A percentile compares a stretch with the other conserved stretches of the same genome.
Conservation (phyloP, 2,113 vertebrate species). For the Myotis davidii region DNA sequence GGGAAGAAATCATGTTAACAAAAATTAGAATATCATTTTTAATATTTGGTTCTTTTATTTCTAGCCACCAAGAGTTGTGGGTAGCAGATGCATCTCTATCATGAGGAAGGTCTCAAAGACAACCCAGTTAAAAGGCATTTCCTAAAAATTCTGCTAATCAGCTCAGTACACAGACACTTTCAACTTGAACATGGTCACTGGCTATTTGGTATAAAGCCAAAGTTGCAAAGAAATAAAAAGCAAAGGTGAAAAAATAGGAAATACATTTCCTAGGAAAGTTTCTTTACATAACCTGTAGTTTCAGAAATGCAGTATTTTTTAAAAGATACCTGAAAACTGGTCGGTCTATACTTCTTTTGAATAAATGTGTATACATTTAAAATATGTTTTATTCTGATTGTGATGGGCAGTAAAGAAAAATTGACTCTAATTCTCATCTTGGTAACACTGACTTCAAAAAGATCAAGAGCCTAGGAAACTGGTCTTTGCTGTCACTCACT, state of each 20-base stretch:
- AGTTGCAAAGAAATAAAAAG: background rate
- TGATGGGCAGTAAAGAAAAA: constrained; percentile 59
- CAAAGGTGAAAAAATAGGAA: background rate
- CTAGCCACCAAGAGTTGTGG: background rate
- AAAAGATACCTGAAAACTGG: background rate
- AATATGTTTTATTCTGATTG: background rate
- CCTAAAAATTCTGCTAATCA: background rate
- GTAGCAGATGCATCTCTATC: background rate
- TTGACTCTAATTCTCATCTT: constrained; percentile 63
- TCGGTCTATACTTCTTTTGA: background rate
- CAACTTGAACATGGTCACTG: background rate
- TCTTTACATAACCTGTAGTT: background rate
- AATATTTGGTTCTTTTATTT: background rate
- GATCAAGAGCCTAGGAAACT: constrained; percentile 46
- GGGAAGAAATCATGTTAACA: background rate
- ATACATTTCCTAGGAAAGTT: background rate
- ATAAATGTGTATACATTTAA: constrained; percentile 26
- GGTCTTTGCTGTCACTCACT: constrained; percentile 59
- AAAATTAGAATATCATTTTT: constrained; percentile 20
- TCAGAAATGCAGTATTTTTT: background rate
- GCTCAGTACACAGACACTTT: background rate
- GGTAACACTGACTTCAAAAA: constrained; percentile 62
- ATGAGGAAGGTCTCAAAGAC: background rate
- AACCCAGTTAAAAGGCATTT: background rate
- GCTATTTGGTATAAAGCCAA: background rate